Evolutionary conservation across 2,113 vertebrate species (phyloP).

Genomic region (Lampris megalopsis): DNA sequence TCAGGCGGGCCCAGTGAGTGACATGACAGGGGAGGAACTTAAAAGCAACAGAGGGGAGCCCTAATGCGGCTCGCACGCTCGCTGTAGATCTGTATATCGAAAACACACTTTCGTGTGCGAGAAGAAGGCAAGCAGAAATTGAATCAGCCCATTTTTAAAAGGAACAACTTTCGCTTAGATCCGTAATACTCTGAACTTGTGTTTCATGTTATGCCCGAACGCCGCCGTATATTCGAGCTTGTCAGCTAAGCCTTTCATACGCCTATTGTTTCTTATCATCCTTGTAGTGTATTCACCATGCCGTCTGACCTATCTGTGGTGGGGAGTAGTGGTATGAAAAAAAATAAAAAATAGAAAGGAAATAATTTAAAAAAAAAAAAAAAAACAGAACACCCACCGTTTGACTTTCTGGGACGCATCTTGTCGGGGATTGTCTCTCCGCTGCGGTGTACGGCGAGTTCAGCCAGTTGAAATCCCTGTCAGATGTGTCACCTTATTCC

Average conservation of each 20-base stretch:
- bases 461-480: conserved; percentile 77
- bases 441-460: conserved; percentile 65
- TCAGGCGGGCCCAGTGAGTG: conserved; percentile 38
- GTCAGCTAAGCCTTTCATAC: conserved; percentile 5
- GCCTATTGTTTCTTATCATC: conserved; percentile 25
- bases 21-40: conserved; percentile 36
- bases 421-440: conserved; percentile 68
- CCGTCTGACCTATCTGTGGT: conserved; percentile 24
- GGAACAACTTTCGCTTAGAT: not conserved
- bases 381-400: conserved; percentile 30
- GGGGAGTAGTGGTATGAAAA: no score
- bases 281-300: conserved; percentile 10
- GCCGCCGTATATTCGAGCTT: not conserved
- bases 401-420: conserved; percentile 63
- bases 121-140: not conserved
- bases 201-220: not conserved
- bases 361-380: not conserved
- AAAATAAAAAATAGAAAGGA: no score
- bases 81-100: not conserved
- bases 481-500: conserved; percentile 76
- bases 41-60: conserved; percentile 24
- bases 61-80: conserved; percentile 35
- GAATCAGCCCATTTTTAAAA: not conserved
- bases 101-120: not conserved
- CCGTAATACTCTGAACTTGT: no score